These are phyloP conservation scores for Zaprionus inermis DNA, from an alignment of 1,140 invertebrate genomes.

Conservation along the genomic window DNA sequence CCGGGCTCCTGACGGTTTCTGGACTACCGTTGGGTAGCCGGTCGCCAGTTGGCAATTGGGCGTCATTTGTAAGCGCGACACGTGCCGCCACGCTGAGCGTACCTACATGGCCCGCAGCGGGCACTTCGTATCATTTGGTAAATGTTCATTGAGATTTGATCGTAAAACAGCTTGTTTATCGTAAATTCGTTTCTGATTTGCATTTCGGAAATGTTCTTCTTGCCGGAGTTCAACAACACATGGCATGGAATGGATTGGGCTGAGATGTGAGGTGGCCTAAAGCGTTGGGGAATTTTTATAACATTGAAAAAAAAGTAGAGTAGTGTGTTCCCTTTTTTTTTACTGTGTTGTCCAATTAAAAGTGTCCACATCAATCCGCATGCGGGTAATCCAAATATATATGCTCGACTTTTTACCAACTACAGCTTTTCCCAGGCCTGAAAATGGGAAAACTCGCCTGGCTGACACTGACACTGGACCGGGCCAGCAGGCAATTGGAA, in stretches of 20 bases:
- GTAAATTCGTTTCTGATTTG: conserved; percentile 63
- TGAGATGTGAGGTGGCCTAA: neutral
- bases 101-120: conserved; percentile 13
- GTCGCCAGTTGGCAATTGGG: conserved; percentile 37
- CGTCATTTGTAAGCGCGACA: conserved; percentile 70
- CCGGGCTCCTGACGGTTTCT: conserved; percentile 51
- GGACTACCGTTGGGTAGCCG: conserved; percentile 62
- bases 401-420: conserved; percentile 40
- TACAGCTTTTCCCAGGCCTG: conserved; percentile 64
- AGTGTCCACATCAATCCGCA: conserved; percentile 29
- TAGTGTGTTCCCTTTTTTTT: conserved; percentile 22
- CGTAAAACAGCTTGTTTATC: conserved; percentile 76
- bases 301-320: neutral
- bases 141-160: conserved; percentile 76
- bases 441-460: conserved; percentile 55
- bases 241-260: too few species aligned
- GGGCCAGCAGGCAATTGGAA: conserved; percentile 62
- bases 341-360: conserved; percentile 36
- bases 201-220: too few species aligned
- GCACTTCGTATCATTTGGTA: conserved; percentile 57
- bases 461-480: conserved; percentile 40
- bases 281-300: neutral
- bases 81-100: conserved; percentile 44
- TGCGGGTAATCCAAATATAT: conserved; percentile 24
- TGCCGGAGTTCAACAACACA: conserved; percentile 63